Conservation (phyloP, 92 coral and sea anemone genomes). For the Parazoanthus swiftii region DNA sequence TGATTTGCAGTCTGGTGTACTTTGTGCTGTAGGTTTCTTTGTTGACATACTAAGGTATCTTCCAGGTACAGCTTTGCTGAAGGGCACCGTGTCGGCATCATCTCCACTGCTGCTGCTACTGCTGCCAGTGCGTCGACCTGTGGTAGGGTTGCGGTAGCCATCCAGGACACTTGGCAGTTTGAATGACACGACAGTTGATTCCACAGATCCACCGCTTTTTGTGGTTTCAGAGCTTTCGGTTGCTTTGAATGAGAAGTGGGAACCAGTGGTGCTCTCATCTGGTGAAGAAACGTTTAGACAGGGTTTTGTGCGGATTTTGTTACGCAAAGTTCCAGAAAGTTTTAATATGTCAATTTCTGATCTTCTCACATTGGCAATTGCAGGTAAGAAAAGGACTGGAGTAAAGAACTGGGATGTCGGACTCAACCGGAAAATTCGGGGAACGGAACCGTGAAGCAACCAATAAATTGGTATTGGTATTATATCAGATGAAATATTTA, state of each 20-base stretch:
- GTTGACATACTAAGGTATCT: conserved; percentile 62
- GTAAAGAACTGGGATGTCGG: no score
- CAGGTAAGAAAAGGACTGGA: no score
- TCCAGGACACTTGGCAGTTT: conserved; percentile 70
- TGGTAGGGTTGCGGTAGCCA: conserved; percentile 36
- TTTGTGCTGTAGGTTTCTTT: conserved; percentile 60
- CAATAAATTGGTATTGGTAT: no score
- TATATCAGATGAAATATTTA: no score
- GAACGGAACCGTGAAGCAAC: no score
- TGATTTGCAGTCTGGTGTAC: conserved; percentile 73
- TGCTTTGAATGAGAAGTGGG: conserved; percentile 22
- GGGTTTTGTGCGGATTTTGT: not conserved
- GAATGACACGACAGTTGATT: conserved; percentile 63
- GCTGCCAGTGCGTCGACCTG: conserved; percentile 34
- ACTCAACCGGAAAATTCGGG: no score
- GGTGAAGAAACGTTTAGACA: not conserved
- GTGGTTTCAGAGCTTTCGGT: not conserved
- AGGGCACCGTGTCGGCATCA: conserved; percentile 74
- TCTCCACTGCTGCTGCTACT: conserved; percentile 88
- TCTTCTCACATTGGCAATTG: no score
- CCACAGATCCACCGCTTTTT: conserved; percentile 20
- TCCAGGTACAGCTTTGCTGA: conserved; percentile 47
- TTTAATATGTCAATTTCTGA: no score
- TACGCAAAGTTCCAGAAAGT: no score
- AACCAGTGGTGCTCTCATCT: conserved; percentile 37